Evolutionary conservation across 2,113 vertebrate species (phyloP).

Genomic region (Octodon degus): DNA sequence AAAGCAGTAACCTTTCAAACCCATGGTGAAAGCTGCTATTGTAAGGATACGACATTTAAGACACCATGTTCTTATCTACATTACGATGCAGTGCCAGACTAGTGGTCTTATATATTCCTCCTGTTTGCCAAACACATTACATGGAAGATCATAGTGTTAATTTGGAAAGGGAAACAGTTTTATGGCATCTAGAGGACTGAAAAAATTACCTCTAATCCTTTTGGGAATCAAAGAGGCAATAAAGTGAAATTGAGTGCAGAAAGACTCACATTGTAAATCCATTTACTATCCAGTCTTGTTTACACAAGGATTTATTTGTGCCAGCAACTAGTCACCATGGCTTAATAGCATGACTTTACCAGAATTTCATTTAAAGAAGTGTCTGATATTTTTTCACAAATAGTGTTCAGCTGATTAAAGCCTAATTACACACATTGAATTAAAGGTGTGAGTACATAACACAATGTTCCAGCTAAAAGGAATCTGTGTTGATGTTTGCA

Average conservation of each 20-base stretch:
- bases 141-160: slow-evolving; percentile 67
- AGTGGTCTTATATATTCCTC: slow-evolving; percentile 62
- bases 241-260: slow-evolving; percentile 94
- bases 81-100: slow-evolving; percentile 18
- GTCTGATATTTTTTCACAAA: slow-evolving; percentile 83
- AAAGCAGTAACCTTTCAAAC: slow-evolving; percentile 38
- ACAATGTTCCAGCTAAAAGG: slow-evolving; percentile 70
- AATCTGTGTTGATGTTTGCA: slow-evolving; percentile 65
- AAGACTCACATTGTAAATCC: slow-evolving; percentile 92
- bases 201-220: slow-evolving; percentile 95
- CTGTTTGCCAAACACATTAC: slow-evolving; percentile 83
- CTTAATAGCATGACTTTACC: slow-evolving; percentile 89
- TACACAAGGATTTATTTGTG: slow-evolving; percentile 89
- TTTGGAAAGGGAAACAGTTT: slow-evolving; percentile 85
- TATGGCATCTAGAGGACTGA: slow-evolving; percentile 92
- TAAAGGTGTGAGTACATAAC: slow-evolving; percentile 77
- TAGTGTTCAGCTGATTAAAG: slow-evolving; percentile 85
- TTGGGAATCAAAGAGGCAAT: slow-evolving; percentile 94
- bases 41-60: slow-evolving; percentile 68
- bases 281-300: slow-evolving; percentile 89
- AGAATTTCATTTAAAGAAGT: slow-evolving; percentile 85
- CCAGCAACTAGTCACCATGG: slow-evolving; percentile 90
- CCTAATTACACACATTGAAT: slow-evolving; percentile 79
- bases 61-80: slow-evolving; percentile 35
- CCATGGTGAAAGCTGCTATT: slow-evolving; percentile 36